phyloP scores from a whole-genome alignment of 2,888 invertebrate species.

The Hydrotaea cyrtoneurina region DNA sequence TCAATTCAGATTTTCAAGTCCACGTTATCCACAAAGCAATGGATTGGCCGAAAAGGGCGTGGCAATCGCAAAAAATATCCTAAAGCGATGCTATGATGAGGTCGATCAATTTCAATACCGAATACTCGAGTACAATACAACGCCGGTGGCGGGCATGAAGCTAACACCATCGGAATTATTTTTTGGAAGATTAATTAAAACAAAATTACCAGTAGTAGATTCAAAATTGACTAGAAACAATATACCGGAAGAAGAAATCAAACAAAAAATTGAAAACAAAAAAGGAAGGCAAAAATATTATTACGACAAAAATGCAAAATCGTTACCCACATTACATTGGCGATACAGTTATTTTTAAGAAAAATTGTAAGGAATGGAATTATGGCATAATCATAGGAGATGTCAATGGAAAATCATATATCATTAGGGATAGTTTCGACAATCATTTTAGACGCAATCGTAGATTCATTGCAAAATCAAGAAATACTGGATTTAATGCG shows the following conservation, averaged over 20 bases:
- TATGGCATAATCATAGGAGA: constrained; percentile 21
- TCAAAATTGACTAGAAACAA: not conserved
- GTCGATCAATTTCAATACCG: not conserved
- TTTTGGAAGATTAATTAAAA: not conserved
- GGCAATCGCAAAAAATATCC: not conserved
- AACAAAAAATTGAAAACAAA: not conserved
- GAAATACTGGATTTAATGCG: too few species aligned
- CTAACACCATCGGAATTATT: not conserved
- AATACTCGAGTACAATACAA: constrained; percentile 1
- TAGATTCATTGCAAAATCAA: not conserved
- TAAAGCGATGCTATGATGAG: not conserved
- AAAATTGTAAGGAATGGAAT: constrained; percentile 21
- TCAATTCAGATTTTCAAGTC: constrained; percentile 1
- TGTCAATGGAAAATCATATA: constrained; percentile 43
- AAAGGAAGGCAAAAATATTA: not conserved
- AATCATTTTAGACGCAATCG: constrained; percentile 44
- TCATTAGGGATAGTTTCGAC: constrained; percentile 35
- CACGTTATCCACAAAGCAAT: not conserved
- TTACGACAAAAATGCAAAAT: not conserved
- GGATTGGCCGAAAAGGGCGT: too few species aligned
- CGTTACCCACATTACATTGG: constrained; percentile 19
- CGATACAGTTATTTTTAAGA: constrained; percentile 43
- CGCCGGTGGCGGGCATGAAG: not conserved
- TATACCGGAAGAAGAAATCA: not conserved
- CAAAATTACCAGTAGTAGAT: not conserved